Evolutionary conservation across 2,888 invertebrate genomes (phyloP).

Genomic region (Sarcophaga subvicina): DNA sequence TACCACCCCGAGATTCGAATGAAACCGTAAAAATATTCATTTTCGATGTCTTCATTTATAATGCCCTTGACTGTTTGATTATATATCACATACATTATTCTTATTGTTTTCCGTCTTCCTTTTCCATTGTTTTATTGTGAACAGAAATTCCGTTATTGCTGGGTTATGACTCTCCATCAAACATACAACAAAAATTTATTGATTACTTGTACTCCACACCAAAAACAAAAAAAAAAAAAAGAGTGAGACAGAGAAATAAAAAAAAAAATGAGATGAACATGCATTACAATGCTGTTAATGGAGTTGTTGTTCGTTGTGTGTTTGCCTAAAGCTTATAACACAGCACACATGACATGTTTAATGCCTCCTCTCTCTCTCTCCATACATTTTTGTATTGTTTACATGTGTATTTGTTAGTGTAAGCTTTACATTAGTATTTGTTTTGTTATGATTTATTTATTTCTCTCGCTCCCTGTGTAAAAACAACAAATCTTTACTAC

Average conservation of each 20-base stretch:
- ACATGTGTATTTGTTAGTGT: neutral
- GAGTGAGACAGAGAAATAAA: too few relatives aligned
- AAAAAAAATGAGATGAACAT: neutral
- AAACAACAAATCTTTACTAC: constrained; percentile 40
- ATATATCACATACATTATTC: neutral
- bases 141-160: too few relatives aligned
- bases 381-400: neutral
- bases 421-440: neutral
- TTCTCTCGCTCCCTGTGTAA: neutral
- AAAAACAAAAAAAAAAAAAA: too few relatives aligned
- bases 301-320: neutral
- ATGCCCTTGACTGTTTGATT: neutral
- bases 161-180: too few relatives aligned
- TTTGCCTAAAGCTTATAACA: neutral
- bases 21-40: too few relatives aligned
- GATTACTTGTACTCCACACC: neutral
- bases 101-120: neutral
- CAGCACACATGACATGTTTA: neutral
- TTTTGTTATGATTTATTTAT: neutral
- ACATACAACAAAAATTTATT: neutral
- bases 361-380: neutral
- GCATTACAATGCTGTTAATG: neutral
- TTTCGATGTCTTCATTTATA: neutral
- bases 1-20: too few relatives aligned
- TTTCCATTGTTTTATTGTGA: neutral